Evolutionary conservation across 2,888 invertebrate species (phyloP).

Genomic region (Podabrus alpinus): DNA sequence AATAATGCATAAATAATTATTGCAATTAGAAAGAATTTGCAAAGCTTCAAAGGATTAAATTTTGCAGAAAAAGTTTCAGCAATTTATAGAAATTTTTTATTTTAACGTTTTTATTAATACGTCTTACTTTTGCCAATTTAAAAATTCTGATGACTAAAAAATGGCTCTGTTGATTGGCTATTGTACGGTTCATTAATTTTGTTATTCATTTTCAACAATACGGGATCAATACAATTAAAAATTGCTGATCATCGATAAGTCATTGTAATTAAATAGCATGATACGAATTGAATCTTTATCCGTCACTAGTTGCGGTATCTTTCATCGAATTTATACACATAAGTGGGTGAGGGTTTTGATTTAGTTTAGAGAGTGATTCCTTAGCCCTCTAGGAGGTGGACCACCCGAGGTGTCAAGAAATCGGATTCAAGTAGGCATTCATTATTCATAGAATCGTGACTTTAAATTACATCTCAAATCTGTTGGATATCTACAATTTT

Average conservation of each 20-base stretch:
- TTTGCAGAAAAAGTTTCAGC: too few species aligned
- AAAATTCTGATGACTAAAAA: neutral
- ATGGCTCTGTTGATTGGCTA: neutral
- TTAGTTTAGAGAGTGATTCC: slow-evolving; percentile 11
- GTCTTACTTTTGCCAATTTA: neutral
- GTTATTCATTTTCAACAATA: neutral
- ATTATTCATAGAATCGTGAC: slow-evolving; percentile 25
- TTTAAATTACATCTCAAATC: slow-evolving; percentile 19
- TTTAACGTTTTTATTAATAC: neutral
- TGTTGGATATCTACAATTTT: slow-evolving; percentile 6
- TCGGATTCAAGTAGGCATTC: slow-evolving; percentile 19
- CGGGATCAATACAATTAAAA: neutral
- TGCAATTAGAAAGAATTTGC: neutral
- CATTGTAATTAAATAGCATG: slow-evolving; percentile 24
- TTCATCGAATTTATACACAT: slow-evolving; percentile 4
- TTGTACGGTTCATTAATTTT: neutral
- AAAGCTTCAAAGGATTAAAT: neutral
- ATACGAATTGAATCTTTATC: slow-evolving; percentile 12
- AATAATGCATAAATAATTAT: neutral
- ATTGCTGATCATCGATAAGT: slow-evolving; percentile 12
- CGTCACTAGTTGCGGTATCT: slow-evolving; percentile 7
- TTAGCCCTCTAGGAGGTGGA: slow-evolving; percentile 15
- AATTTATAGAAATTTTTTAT: neutral
- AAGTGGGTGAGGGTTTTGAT: slow-evolving; percentile 14
- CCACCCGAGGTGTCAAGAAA: slow-evolving; percentile 31